Evolutionary conservation across 2,797 vertebrate species (phyloP), one percentile per base, ranked within the genome.

Genomic region (Bovichtus variegatus): DNA sequence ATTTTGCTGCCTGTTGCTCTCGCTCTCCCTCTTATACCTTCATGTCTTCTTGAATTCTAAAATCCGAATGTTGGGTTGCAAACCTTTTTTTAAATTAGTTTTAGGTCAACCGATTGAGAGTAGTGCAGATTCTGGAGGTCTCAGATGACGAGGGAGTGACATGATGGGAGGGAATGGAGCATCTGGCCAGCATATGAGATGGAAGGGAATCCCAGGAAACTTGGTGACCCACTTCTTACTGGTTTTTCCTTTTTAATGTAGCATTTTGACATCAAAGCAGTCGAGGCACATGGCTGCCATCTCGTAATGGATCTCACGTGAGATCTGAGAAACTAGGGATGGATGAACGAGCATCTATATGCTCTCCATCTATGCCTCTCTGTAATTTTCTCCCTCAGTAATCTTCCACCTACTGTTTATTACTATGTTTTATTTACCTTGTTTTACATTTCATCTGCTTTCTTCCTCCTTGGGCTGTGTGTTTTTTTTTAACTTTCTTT

Each of bases 151-250:
- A 80, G 81, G 70, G 64, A 86, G 85, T 69, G 78, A 78, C 82
- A 81, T 15, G 64, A 76, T 78, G 71, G 76, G 68, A 74, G 80
- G 75, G 76, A 87, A 15, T 19, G 12, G 49, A 86, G 91, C 94
- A 94, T 94, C 91, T 95, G 93, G 91, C 64, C 70, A 66, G 87
- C 90, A 91, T 88, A 92, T 93, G 92, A 92, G 82, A 89, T 89
- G 77, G 81, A 88, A 90, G 92, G 92, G 94, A 94, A 92, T 94
- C 92, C 93, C 86, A 87, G 88, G 88, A 89, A 93, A 93, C 83
- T 79, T 83, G 74, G 74, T 92, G 91, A 93, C 91, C 93, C 91
- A 93, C 85, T 92, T 93, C 87, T 92, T 87, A 85, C 85, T 76
- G 80, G 9, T 85, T 88, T 88, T 69, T 83, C 55, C 68, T 83